These are phyloP conservation scores for Noctua janthe DNA, from an alignment of 2,888 invertebrate species.

Conservation along the genomic window DNA sequence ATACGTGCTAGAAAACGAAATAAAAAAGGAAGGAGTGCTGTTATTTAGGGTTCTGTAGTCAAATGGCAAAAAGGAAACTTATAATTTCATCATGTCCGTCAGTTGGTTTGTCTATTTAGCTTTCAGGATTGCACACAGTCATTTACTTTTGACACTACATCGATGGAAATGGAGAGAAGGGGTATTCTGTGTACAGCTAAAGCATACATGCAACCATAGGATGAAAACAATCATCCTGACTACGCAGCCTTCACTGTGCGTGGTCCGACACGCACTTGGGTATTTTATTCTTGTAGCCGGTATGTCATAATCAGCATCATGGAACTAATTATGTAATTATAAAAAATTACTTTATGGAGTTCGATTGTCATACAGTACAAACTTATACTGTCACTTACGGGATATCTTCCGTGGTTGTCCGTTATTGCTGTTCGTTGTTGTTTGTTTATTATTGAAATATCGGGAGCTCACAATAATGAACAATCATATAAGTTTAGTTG, in stretches of 20 bases:
- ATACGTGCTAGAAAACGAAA: not conserved
- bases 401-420: too few species aligned
- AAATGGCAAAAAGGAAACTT: not conserved
- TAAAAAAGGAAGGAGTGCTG: not conserved
- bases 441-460: too few species aligned
- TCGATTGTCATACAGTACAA: not conserved
- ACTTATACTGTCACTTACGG: too few species aligned
- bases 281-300: not conserved
- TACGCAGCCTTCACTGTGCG: not conserved
- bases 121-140: not conserved
- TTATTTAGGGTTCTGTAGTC: not conserved
- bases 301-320: not conserved
- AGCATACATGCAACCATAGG: not conserved
- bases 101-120: not conserved
- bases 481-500: too few species aligned
- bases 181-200: not conserved
- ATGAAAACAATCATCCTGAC: not conserved
- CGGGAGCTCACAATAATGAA: too few species aligned
- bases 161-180: not conserved
- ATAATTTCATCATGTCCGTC: not conserved
- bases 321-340: not conserved
- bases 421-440: too few species aligned
- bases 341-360: not conserved
- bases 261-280: not conserved
- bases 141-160: not conserved